These are phyloP conservation scores for Gobio occitaniae DNA, from an alignment of 2,797 vertebrate species.

Conservation along the genomic window DNA sequence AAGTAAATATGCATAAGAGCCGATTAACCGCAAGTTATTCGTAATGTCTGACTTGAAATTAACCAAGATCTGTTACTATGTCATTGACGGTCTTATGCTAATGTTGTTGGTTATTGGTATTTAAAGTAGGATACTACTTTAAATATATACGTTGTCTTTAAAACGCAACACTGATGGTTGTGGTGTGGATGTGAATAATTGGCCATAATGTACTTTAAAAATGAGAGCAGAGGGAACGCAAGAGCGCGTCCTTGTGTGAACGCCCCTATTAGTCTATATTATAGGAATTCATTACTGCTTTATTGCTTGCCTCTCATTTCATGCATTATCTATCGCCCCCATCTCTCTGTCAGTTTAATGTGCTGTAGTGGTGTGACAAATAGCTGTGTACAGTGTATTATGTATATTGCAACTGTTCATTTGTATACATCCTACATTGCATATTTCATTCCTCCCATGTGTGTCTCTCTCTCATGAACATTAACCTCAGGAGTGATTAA, in stretches of 20 bases:
- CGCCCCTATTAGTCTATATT: neutral
- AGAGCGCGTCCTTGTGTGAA: neutral
- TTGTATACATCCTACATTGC: neutral
- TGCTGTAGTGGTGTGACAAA: conserved; percentile 10
- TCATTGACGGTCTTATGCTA: neutral
- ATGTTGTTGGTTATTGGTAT: neutral
- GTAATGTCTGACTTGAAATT: neutral
- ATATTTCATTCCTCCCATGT: neutral
- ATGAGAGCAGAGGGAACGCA: neutral
- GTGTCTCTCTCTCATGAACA: neutral
- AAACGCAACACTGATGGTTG: neutral
- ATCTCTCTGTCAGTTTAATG: conserved; percentile 18
- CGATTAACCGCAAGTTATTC: neutral
- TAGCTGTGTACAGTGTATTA: neutral
- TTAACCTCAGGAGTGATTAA: conserved; percentile 26
- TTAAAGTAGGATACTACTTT: neutral
- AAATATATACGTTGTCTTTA: neutral
- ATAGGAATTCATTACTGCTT: neutral
- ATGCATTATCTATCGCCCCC: conserved; percentile 20
- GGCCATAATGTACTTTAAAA: too few species aligned
- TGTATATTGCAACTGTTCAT: conserved; percentile 1
- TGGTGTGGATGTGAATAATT: neutral
- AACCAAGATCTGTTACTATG: neutral
- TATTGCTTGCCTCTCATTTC: conserved; percentile 17
- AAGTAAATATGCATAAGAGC: neutral